Evolutionary conservation across 2,888 invertebrate genomes (phyloP).

Genomic region (Erannis defoliaria): DNA sequence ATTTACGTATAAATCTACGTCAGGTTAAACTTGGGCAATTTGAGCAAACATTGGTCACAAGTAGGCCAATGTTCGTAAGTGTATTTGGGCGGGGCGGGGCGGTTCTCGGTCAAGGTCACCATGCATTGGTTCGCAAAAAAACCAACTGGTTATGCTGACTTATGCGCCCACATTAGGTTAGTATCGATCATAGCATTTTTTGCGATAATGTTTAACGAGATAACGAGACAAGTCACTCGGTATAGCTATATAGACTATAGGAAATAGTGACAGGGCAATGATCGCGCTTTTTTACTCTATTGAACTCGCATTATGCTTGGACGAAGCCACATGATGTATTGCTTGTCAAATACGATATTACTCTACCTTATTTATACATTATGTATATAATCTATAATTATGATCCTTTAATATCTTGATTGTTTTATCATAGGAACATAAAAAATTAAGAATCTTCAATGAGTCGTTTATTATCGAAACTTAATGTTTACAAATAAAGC

Average conservation of each 20-base stretch:
- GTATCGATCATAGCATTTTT: conserved; percentile 60
- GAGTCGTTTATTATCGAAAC: not conserved
- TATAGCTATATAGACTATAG: not conserved
- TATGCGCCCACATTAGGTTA: conserved; percentile 62
- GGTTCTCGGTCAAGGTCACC: conserved; percentile 80
- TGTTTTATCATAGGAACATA: not conserved
- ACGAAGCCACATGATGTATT: conserved; percentile 8
- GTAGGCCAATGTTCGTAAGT: conserved; percentile 51
- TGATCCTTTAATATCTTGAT: conserved; percentile 1
- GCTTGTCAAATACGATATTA: conserved; percentile 4
- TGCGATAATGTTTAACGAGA: conserved; percentile 32
- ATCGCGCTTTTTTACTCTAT: conserved; percentile 47
- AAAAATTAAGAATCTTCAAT: no score
- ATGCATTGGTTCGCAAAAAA: conserved; percentile 80
- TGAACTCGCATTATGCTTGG: conserved; percentile 1
- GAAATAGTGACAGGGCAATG: conserved; percentile 26
- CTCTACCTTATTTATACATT: no score
- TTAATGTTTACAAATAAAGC: conserved; percentile 9
- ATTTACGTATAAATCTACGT: conserved; percentile 1
- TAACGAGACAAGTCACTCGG: conserved; percentile 23
- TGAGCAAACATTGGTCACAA: conserved; percentile 48
- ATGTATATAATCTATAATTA: no score
- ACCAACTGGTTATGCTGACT: conserved; percentile 73
- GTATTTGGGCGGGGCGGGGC: conserved; percentile 63
- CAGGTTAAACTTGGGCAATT: conserved; percentile 6